Conservation (phyloP, 2,888 invertebrate genomes). For the Sisyra terminalis region DNA sequence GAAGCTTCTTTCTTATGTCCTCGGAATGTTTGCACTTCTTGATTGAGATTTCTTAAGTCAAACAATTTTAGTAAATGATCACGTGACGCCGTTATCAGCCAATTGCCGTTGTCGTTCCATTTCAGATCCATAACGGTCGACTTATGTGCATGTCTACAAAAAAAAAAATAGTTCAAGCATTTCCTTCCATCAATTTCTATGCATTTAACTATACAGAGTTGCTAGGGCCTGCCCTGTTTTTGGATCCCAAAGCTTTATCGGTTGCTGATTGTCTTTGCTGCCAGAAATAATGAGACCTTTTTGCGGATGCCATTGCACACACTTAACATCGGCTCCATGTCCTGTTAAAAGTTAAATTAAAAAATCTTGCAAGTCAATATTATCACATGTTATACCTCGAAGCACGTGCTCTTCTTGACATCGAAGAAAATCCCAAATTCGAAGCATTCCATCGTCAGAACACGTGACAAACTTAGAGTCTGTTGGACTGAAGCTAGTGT, state of each 20-base stretch:
- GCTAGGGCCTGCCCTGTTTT: slow-evolving; percentile 89
- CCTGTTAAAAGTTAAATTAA: slow-evolving; percentile 31
- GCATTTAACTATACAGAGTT: too few species aligned
- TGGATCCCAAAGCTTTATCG: slow-evolving; percentile 98
- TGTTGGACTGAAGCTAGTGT: slow-evolving; percentile 88
- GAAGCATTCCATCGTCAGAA: slow-evolving; percentile 96
- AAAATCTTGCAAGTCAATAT: slow-evolving; percentile 7
- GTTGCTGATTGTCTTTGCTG: slow-evolving; percentile 98
- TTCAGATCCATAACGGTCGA: slow-evolving; percentile 98
- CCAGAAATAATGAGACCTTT: slow-evolving; percentile 95
- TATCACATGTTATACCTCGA: slow-evolving; percentile 43
- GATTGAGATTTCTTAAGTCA: slow-evolving; percentile 88
- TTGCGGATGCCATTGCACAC: slow-evolving; percentile 99
- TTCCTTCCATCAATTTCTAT: background rate
- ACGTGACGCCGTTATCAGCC: slow-evolving; percentile 95
- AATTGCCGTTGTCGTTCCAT: slow-evolving; percentile 99
- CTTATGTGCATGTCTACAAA: slow-evolving; percentile 84
- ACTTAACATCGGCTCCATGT: slow-evolving; percentile 97
- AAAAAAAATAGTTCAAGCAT: slow-evolving; percentile 7
- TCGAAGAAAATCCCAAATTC: slow-evolving; percentile 97
- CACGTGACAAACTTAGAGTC: slow-evolving; percentile 98
- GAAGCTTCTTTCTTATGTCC: slow-evolving; percentile 99
- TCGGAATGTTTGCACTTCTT: slow-evolving; percentile 92
- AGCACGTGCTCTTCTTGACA: slow-evolving; percentile 91
- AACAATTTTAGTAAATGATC: slow-evolving; percentile 96